A percentile compares a stretch with the other conserved stretches of the same genome.
Conservation (phyloP, 2,797 vertebrate genomes). For the Chaenodraco wilsoni region DNA sequence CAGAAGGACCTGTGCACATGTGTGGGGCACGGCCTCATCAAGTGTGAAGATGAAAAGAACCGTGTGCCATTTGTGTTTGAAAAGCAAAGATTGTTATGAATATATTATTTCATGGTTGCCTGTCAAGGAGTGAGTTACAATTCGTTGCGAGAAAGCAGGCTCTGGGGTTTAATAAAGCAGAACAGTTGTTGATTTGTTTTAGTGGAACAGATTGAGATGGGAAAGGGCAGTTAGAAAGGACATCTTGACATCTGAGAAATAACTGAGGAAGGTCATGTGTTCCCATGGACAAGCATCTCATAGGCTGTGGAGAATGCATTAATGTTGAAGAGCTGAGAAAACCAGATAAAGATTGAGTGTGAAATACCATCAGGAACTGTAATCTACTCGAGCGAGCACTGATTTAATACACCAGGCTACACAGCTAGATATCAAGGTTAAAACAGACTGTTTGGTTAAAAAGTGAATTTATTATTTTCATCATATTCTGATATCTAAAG, state of each 20-base stretch:
- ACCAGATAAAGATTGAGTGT: constrained; percentile 13
- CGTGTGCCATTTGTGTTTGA: constrained; percentile 65
- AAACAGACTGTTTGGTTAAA: neutral
- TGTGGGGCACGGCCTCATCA: constrained; percentile 63
- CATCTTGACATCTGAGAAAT: constrained; percentile 30
- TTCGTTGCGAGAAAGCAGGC: constrained; percentile 51
- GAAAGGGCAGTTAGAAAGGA: constrained; percentile 38
- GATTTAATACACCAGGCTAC: neutral
- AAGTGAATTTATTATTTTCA: constrained; percentile 2
- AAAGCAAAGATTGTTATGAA: constrained; percentile 71
- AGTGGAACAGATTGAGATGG: constrained; percentile 19
- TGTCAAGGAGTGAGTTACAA: constrained; percentile 55
- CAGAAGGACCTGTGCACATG: constrained; percentile 28
- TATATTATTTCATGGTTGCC: constrained; percentile 68
- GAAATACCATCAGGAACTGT: constrained; percentile 15
- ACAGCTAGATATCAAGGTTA: neutral
- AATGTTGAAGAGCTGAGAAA: constrained; percentile 26
- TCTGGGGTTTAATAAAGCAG: constrained; percentile 64
- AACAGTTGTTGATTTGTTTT: constrained; percentile 68
- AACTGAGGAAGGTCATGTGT: constrained; percentile 50
- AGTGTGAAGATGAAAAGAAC: constrained; percentile 69
- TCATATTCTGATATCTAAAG: neutral
- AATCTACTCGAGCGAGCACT: neutral
- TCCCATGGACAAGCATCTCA: constrained; percentile 23
- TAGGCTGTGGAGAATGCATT: constrained; percentile 34